These are phyloP conservation scores for Sarcophaga bullata DNA, from an alignment of 1,140 invertebrate species.

Conservation along the genomic window DNA sequence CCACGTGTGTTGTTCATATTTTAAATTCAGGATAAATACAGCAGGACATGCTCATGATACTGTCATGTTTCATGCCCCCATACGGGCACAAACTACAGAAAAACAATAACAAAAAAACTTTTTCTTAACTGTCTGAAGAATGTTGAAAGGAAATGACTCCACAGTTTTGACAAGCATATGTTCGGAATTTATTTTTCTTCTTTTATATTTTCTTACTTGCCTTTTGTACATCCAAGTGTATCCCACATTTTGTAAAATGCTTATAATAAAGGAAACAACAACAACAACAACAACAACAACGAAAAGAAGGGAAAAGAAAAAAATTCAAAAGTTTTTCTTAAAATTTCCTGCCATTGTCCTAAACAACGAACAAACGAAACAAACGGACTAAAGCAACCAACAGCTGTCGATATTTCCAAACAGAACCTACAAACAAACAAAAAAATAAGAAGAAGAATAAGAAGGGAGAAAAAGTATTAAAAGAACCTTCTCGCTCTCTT, in stretches of 20 bases:
- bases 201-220: background rate
- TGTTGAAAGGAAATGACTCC: background rate
- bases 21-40: too few relatives aligned
- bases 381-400: background rate
- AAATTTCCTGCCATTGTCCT: conserved; percentile 18
- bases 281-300: too few relatives aligned
- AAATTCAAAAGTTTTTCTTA: conserved; percentile 17
- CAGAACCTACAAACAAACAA: background rate
- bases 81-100: too few relatives aligned
- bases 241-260: too few relatives aligned
- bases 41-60: too few relatives aligned
- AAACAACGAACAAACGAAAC: background rate
- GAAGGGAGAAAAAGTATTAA: background rate
- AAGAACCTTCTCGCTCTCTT: background rate
- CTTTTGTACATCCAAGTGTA: too few relatives aligned
- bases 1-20: too few relatives aligned
- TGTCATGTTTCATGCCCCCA: too few relatives aligned
- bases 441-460: too few relatives aligned
- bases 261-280: too few relatives aligned
- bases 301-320: background rate
- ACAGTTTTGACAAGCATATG: conserved; percentile 7
- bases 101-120: too few relatives aligned
- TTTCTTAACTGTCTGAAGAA: too few relatives aligned
- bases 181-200: background rate
- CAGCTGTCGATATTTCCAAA: conserved; percentile 20